Evolutionary conservation across 1,140 invertebrate genomes (phyloP).

Genomic region (Orchestia grillus): DNA sequence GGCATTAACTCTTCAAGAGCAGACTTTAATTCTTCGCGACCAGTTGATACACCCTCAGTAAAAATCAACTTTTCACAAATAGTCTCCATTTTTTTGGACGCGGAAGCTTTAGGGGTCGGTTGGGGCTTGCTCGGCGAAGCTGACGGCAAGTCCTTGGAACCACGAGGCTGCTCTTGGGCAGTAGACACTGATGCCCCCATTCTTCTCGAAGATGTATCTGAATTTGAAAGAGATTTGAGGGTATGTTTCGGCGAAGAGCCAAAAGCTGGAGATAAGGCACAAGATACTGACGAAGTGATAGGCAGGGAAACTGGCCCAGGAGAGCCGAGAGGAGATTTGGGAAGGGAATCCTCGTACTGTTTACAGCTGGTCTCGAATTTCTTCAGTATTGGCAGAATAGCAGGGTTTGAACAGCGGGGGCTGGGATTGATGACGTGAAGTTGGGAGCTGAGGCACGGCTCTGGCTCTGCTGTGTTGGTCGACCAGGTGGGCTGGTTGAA

Average conservation of each 20-base stretch:
- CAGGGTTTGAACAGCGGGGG: neutral
- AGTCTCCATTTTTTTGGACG: neutral
- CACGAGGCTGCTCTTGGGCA: neutral
- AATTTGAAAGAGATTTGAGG: neutral
- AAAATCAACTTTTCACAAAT: neutral
- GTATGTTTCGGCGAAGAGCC: neutral
- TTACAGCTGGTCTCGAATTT: conserved; percentile 34
- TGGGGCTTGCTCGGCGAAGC: too few relatives aligned
- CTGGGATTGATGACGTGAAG: neutral
- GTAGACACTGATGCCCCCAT: neutral
- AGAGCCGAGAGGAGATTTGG: neutral
- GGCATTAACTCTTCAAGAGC: neutral
- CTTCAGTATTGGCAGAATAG: neutral
- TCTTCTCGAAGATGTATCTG: neutral
- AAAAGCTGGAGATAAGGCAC: neutral
- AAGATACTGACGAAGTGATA: neutral
- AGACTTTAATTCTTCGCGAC: neutral
- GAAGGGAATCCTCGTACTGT: neutral
- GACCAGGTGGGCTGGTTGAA: neutral
- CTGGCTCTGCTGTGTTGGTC: neutral
- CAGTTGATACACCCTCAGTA: too few relatives aligned
- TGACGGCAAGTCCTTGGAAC: too few relatives aligned
- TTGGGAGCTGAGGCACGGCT: neutral
- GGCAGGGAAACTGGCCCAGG: neutral
- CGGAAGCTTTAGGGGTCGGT: too few relatives aligned